phyloP scores from a whole-genome alignment of 2,888 invertebrate species.

The Agriotes lineatus region DNA sequence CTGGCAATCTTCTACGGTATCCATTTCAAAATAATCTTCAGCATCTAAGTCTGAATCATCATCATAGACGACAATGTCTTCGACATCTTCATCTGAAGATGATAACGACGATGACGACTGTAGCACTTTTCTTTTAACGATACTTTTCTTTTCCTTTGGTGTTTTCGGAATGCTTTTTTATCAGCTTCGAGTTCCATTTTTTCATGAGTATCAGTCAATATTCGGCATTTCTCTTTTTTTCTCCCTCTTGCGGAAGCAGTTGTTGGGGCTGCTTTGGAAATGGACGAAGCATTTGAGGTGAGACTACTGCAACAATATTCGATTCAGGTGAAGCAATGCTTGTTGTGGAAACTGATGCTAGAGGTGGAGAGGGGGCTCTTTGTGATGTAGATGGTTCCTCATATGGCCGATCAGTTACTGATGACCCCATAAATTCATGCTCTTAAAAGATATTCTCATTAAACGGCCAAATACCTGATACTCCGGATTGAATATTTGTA shows the following conservation, averaged over 20 bases:
- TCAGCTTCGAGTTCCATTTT: neutral
- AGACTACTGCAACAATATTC: too few species aligned
- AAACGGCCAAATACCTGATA: neutral
- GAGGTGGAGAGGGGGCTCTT: too few species aligned
- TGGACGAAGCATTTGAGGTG: too few species aligned
- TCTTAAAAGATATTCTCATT: slow-evolving; percentile 7
- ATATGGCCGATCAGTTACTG: neutral
- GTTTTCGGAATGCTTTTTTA: neutral
- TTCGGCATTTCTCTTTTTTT: neutral
- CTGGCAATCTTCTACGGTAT: slow-evolving; percentile 2
- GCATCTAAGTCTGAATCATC: neutral
- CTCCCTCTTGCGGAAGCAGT: too few species aligned
- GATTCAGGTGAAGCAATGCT: too few species aligned
- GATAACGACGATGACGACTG: neutral
- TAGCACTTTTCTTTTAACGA: too few species aligned
- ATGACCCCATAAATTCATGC: too few species aligned
- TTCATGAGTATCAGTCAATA: neutral
- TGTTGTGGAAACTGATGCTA: too few species aligned
- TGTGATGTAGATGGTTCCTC: neutral
- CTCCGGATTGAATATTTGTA: neutral
- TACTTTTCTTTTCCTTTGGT: neutral
- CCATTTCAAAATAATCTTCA: neutral
- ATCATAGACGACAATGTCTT: neutral
- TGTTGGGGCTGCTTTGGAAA: too few species aligned
- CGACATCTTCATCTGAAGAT: neutral